Evolutionary conservation across 2,113 vertebrate genomes (phyloP).

Genomic region (Gracilinanus agilis): DNA sequence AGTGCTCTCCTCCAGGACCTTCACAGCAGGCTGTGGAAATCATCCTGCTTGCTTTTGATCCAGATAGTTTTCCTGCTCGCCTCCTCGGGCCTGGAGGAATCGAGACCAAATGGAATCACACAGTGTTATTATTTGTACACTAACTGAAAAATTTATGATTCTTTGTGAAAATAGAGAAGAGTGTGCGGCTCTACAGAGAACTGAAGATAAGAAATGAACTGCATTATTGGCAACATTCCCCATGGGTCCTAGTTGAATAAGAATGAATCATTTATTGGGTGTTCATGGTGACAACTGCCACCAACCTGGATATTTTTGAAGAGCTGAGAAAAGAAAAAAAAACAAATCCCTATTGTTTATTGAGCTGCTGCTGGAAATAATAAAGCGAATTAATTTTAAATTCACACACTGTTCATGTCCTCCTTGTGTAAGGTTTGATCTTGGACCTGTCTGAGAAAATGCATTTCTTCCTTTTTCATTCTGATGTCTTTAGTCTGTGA

Average conservation of each 20-base stretch:
- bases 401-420: background rate
- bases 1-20: constrained; percentile 52
- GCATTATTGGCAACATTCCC: constrained; percentile 74
- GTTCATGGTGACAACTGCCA: background rate
- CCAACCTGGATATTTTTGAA: constrained; percentile 33
- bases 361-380: constrained; percentile 21
- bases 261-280: constrained; percentile 50
- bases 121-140: constrained; percentile 72
- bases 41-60: constrained; percentile 48
- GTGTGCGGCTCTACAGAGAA: constrained; percentile 78
- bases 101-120: constrained; percentile 71
- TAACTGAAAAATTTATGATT: constrained; percentile 75
- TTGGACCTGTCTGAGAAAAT: background rate
- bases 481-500: background rate
- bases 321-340: constrained; percentile 1
- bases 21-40: constrained; percentile 56
- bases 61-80: constrained; percentile 64
- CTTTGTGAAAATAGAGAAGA: constrained; percentile 76
- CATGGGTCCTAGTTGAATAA: constrained; percentile 59
- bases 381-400: constrained; percentile 59
- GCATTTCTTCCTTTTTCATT: background rate
- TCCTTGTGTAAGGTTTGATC: background rate
- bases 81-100: constrained; percentile 70
- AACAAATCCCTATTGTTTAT: background rate
- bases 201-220: constrained; percentile 77